Conservation (phyloP, 2,797 vertebrate species). For the Eulemur albifrons region DNA sequence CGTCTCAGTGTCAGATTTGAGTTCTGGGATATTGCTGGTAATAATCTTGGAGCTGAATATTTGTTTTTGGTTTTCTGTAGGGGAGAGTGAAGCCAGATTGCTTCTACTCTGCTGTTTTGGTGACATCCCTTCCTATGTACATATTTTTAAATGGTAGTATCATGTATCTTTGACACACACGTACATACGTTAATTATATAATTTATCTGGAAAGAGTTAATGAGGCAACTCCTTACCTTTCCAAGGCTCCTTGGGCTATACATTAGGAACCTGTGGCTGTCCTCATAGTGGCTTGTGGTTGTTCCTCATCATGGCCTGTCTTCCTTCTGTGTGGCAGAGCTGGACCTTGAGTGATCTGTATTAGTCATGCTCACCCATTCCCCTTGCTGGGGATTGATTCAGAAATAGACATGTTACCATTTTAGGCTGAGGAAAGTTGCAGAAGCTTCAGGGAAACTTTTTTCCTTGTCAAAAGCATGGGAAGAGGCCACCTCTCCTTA, state of each 20-base stretch:
- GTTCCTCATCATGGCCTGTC: background rate
- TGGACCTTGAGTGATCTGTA: background rate
- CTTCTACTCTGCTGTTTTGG: background rate
- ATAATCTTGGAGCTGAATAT: background rate
- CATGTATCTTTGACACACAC: background rate
- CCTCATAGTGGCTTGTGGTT: background rate
- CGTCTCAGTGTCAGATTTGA: background rate
- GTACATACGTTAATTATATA: background rate
- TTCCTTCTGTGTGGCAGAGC: background rate
- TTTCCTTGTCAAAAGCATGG: background rate
- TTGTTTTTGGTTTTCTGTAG: background rate
- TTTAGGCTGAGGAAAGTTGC: background rate
- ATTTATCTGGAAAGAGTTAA: background rate
- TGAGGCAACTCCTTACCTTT: background rate
- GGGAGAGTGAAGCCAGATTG: background rate
- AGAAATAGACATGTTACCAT: background rate
- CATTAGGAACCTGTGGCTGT: background rate
- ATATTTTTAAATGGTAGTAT: background rate
- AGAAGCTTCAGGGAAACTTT: slow-evolving; percentile 4
- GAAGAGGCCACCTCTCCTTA: background rate
- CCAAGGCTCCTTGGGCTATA: background rate
- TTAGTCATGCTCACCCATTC: background rate
- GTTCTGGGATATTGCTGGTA: background rate
- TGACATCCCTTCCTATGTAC: background rate
- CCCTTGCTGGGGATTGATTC: background rate